These are phyloP conservation scores for Mormyrus proboscirostris DNA, from an alignment of 2,797 vertebrate genomes.

Conservation along the genomic window DNA sequence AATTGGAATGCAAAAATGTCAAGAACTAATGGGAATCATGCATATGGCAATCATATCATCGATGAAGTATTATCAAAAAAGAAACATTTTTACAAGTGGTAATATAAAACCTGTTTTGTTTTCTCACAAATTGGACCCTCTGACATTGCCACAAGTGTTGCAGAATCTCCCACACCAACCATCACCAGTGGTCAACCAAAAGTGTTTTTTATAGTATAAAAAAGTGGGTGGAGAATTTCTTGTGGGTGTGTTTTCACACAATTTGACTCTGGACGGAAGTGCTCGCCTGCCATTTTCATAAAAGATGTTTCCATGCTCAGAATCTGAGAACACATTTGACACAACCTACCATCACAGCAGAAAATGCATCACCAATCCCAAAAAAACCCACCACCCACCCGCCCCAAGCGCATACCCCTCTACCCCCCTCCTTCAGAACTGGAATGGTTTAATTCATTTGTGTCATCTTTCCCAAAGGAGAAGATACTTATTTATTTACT, in stretches of 20 bases:
- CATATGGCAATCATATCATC: neutral
- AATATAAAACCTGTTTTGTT: neutral
- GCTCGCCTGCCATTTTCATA: neutral
- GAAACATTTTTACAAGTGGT: neutral
- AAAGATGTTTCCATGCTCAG: neutral
- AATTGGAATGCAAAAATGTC: neutral
- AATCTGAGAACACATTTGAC: neutral
- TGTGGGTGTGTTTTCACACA: neutral
- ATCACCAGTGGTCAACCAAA: neutral
- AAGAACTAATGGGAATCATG: neutral
- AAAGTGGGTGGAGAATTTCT: neutral
- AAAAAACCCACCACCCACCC: neutral
- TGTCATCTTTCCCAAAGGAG: slow-evolving; percentile 28
- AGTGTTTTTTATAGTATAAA: neutral
- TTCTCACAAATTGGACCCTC: neutral
- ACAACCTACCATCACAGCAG: neutral
- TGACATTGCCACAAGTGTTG: neutral
- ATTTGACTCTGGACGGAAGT: neutral
- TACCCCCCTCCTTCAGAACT: neutral
- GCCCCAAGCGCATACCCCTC: neutral
- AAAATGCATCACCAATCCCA: neutral
- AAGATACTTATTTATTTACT: neutral
- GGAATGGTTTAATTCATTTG: slow-evolving; percentile 36
- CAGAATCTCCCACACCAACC: neutral
- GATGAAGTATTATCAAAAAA: neutral